phyloP scores from a whole-genome alignment of 1,140 invertebrate genomes.

The Drosophila suzukii region DNA sequence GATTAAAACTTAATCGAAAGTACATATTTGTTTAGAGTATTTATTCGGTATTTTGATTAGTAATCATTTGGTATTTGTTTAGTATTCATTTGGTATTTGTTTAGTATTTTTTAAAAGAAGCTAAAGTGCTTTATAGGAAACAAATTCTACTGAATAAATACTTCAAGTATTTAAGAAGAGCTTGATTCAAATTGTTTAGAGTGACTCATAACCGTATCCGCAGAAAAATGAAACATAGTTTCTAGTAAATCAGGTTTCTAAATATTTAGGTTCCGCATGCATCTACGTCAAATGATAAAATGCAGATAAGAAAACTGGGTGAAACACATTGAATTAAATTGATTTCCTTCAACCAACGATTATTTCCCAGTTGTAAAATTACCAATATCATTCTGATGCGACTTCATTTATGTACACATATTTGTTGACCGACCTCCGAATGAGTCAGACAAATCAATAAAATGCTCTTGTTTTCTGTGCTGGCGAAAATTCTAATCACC shows the following conservation, averaged over 20 bases:
- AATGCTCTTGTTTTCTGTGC: constrained; percentile 6
- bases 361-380: too few relatives aligned
- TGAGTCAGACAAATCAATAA: constrained; percentile 53
- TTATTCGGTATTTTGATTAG: background rate
- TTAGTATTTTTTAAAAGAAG: background rate
- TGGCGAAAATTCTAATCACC: constrained; percentile 51
- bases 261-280: background rate
- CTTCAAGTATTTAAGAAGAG: background rate
- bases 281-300: too few relatives aligned
- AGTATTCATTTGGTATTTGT: too few relatives aligned
- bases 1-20: constrained; percentile 7
- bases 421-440: constrained; percentile 1
- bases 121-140: too few relatives aligned
- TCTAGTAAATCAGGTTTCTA: background rate
- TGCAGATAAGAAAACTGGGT: too few relatives aligned
- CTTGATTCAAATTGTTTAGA: background rate
- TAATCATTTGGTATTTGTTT: background rate
- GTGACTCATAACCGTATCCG: constrained; percentile 5
- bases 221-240: background rate
- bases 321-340: too few relatives aligned
- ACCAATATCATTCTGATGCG: constrained; percentile 3
- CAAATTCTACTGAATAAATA: background rate
- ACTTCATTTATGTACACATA: constrained; percentile 13
- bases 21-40: constrained; percentile 2
- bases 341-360: background rate